Base-by-base conservation (phyloP, 2,888 invertebrate genomes). In the Anthophora plumipes region DNA sequence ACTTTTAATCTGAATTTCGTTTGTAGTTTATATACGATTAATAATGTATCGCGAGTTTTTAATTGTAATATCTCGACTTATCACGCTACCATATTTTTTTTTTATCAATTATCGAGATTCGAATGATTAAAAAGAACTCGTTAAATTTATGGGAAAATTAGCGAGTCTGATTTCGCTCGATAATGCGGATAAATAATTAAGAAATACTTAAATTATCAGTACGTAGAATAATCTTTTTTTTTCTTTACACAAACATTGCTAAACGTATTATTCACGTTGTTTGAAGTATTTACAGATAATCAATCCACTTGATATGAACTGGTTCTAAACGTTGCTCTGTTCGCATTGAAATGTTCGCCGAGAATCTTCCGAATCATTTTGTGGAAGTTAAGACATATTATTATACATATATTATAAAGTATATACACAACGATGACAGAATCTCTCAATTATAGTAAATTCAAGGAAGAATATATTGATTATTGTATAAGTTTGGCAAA, bases 351-450 rank as follows among this genome's bases (percentile, higher is more conserved):
- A 41, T 41, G 17, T 20, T 17, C 39, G 20, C 54, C 12, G 57
- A 48, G 67, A 77, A 43, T 48, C 69, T 69, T 80, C 80, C 57
- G 31, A 50, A 75, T 80, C 83, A 75, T 72, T 75, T 83, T 72
- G 83, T 80, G 83, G 83, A 80, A 61, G 14, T 55, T 31, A 12
- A n/a, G 43, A 41, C 12, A 25, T 46, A 48, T 12, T 37, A n/a
- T n/a, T n/a, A n/a, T n/a, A n/a, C n/a, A n/a, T n/a, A n/a, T n/a
- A n/a, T n/a, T n/a, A n/a, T n/a, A n/a, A n/a, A n/a, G n/a, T 48
- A 31, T 39, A 63, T 67, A 63, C 52, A 20, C n/a, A 25, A 14
- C 41, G 43, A 77, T 17, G 25, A 55, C 11, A 8, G 22, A 60
- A 52, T 37, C 50, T 37, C 22, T 55, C 1, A 14, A 66, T 31